Evolutionary conservation across 2,888 invertebrate species (phyloP).

Genomic region (Apocheima hispidaria): DNA sequence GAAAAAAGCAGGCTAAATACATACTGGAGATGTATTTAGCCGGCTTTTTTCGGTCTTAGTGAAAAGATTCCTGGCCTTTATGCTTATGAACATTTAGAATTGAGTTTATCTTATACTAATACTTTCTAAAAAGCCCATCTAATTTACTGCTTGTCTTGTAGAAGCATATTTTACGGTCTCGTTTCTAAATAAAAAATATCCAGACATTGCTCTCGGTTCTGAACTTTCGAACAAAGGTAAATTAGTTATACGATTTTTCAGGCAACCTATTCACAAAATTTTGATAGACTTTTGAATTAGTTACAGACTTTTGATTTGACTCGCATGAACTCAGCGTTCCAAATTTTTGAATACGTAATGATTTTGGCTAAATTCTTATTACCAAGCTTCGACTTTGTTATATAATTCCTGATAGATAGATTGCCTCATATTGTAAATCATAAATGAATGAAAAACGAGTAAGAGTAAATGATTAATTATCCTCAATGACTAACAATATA

Average conservation of each 20-base stretch:
- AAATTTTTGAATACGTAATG: not conserved
- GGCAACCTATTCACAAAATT: constrained; percentile 17
- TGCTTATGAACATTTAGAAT: no score
- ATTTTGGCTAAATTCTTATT: not conserved
- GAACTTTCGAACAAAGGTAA: constrained; percentile 6
- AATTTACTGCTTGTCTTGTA: not conserved
- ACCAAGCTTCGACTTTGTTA: not conserved
- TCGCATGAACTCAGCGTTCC: constrained; percentile 22
- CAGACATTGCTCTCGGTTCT: constrained; percentile 6
- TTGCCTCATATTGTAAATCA: not conserved
- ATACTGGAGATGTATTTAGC: no score
- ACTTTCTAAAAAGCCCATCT: no score
- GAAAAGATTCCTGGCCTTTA: no score
- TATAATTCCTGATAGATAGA: constrained; percentile 1
- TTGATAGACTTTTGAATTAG: constrained; percentile 25
- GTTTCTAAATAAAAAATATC: constrained; percentile 1
- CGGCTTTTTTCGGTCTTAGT: no score
- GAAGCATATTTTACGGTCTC: not conserved
- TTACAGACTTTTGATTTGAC: constrained; percentile 25
- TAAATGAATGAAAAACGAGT: not conserved
- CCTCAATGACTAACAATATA: constrained; percentile 6
- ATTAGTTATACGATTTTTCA: constrained; percentile 11
- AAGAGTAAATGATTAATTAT: constrained; percentile 11
- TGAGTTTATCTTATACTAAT: no score
- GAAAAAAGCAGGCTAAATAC: no score